Conservation (phyloP, 1,140 invertebrate species). For the Drosophila varians region DNA sequence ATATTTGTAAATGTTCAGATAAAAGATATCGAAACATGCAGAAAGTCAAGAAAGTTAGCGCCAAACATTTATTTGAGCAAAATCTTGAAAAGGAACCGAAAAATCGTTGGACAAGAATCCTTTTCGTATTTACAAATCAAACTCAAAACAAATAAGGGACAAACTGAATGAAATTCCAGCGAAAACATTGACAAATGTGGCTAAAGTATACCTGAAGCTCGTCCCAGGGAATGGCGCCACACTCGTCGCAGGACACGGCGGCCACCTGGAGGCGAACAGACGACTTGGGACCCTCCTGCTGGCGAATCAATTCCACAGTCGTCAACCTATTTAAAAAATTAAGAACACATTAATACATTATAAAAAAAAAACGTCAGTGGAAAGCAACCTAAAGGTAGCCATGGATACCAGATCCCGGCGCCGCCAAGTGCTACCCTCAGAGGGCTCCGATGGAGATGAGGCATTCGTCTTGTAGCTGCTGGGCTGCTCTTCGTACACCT, state of each 20-base stretch:
- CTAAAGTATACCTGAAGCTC: slow-evolving; percentile 91
- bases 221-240: slow-evolving; percentile 94
- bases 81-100: slow-evolving; percentile 20
- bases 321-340: slow-evolving; percentile 85
- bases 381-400: slow-evolving; percentile 79
- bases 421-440: slow-evolving; percentile 90
- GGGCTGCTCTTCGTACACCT: slow-evolving; percentile 91
- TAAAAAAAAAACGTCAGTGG: neutral
- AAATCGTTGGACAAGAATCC: slow-evolving; percentile 12
- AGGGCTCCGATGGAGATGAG: slow-evolving; percentile 91
- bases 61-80: slow-evolving; percentile 52
- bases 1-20: slow-evolving; percentile 48
- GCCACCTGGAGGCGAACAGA: slow-evolving; percentile 90
- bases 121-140: slow-evolving; percentile 44
- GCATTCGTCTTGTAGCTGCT: slow-evolving; percentile 86
- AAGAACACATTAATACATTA: neutral
- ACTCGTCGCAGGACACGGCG: slow-evolving; percentile 91
- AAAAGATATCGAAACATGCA: slow-evolving; percentile 71
- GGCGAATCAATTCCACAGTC: slow-evolving; percentile 92
- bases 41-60: slow-evolving; percentile 54
- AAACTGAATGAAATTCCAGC: slow-evolving; percentile 13
- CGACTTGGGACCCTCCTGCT: slow-evolving; percentile 90
- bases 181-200: slow-evolving; percentile 4
- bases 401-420: slow-evolving; percentile 89
- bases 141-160: slow-evolving; percentile 42